phyloP scores from a whole-genome alignment of 1,140 invertebrate genomes.

The Diprion similis region DNA sequence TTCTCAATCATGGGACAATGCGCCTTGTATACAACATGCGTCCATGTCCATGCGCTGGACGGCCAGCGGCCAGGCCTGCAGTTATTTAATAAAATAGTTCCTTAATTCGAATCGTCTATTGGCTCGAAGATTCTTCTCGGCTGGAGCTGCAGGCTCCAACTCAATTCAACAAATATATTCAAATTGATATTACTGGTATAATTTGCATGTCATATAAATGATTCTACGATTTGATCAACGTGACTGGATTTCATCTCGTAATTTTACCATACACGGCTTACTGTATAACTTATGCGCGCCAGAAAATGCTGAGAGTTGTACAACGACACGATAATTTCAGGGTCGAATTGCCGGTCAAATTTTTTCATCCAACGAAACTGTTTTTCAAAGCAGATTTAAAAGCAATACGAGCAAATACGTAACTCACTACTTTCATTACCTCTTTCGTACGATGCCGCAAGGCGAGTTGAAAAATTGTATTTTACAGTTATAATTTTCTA shows the following conservation, averaged over 20 bases:
- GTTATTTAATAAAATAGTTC: background rate
- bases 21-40: background rate
- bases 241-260: too few relatives aligned
- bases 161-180: background rate
- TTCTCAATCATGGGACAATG: background rate
- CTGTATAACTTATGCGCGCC: too few relatives aligned
- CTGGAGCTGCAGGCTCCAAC: background rate
- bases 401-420: background rate
- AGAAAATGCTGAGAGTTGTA: too few relatives aligned
- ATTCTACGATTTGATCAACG: too few relatives aligned
- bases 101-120: background rate
- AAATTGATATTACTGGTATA: background rate
- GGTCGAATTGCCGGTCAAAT: background rate
- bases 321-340: background rate
- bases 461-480: too few relatives aligned
- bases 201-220: background rate
- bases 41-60: background rate
- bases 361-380: background rate
- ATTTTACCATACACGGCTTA: too few relatives aligned
- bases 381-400: background rate
- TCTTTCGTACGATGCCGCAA: too few relatives aligned
- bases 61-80: too few relatives aligned
- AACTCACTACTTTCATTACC: background rate
- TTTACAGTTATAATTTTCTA: too few relatives aligned
- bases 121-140: background rate